Evolutionary conservation across 2,797 vertebrate genomes (phyloP), one percentile per base, ranked within the genome.

Genomic region (Chelon labrosus): DNA sequence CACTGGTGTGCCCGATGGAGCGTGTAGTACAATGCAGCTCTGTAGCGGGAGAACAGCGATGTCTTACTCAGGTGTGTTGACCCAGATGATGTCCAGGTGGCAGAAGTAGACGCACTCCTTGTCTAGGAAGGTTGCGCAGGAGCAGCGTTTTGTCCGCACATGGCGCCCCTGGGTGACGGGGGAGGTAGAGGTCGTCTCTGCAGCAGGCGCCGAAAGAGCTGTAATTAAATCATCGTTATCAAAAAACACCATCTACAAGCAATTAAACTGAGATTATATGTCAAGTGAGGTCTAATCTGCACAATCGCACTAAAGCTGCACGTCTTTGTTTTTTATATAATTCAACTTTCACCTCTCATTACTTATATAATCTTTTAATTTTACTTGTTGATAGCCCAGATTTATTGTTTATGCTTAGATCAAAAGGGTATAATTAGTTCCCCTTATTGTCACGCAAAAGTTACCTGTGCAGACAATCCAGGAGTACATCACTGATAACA

Each of bases 91-190:
- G 79, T 97, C 97, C 86, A 99, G 92, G 85, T 98, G 97, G 86
- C 97, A 98, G 92, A 98, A 99, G 91, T 98, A 99, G 84, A 99
- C 94, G 66, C 98, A 99, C 62, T 99, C 97, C 77, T 95, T 97
- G 91, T 99, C 97, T 3, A 44, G 42, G 93, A 63, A 69, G 97
- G 92, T 88, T 96, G 91, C 90, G 73, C 98, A 98, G 78, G 97
- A 98, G 65, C 98, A 98, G 60, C 98, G 92, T 54, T 97, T 98
- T 64, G 87, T 92, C 82, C 97, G 92, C 64, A 92, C 72, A 10
- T 35, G 90, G 19, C 60, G 89, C 83, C 22, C 91, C 70, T 87
- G 73, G 37, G 79, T 42, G 59, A 46, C 51, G 4, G 75, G 10
- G 76, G 88, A 65, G 17, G 65, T 65, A 0, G 73, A 7, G 19